Evolutionary conservation across 1,140 invertebrate species (phyloP), one percentile per base, ranked within the genome.

Genomic region (Oryctes rhinoceros): DNA sequence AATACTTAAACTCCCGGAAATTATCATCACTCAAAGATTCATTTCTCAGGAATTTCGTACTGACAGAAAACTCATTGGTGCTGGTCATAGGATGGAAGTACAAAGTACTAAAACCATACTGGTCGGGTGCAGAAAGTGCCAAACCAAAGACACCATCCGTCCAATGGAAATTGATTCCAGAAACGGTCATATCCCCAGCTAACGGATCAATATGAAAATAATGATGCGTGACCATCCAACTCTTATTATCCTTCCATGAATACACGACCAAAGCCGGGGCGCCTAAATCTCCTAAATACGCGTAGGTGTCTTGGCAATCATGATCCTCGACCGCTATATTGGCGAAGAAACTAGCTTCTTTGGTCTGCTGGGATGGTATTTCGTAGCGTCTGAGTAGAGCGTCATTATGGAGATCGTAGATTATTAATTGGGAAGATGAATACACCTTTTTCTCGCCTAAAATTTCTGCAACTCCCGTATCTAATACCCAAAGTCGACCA

Each of bases 31-130:
- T 78, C 90, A 87, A 82, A 2, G 90, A 87, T 84, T 90, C 86
- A 84, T 94, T 91, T 37, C 92, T 89, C 18, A 95, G 86, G 30
- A 93, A 88, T 62, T 90, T 90, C 0, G 93, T 94, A 7, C 89
- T 92, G 0, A 94, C 93, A 0, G 91, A 86, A 84, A 94, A 96
- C 85, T 95, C 94, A 84, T 92, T 91, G 15, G 90, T 92, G 80
- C 94, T 94, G 11, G 92, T 91, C 82, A 95, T 89, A 0, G 94
- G 92, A 86, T 95, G 94, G 88, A 95, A 96, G 82, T 94, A 95
- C 3, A 95, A 84, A 0, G 91, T 94, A 79, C 93, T 92, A 84
- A 88, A 94, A 39, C 93, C 93, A 79, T 94, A 91, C 2, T 87
- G 81, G 67, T 90, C 90, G 0, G 91, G 90, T 6, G 90, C 90